Evolutionary conservation across 1,140 invertebrate species (phyloP), one percentile per base, ranked within the genome.

Genomic region (Elymnias hypermnestra): DNA sequence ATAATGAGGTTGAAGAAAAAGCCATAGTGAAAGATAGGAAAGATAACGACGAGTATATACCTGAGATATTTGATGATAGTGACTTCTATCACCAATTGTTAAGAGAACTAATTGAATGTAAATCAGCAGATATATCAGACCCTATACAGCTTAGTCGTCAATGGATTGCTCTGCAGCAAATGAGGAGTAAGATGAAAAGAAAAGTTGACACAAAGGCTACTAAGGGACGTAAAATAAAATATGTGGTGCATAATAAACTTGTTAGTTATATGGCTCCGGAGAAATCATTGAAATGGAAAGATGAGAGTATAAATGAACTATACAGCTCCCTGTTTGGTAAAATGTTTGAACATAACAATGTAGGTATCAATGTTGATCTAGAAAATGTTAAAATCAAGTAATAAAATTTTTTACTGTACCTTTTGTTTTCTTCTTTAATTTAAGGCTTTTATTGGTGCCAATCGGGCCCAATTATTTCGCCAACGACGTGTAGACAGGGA

Each of bases 1-100:
- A 83, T 21, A 72, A 57, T 13, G 53, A 69, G 46, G 42, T 69
- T 42, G 67, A 64, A 57, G 67, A 31, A n/a, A 72, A 67, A 51
- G 60, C 63, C 28, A 48, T 53, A 44, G 57, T 38, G 47, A 75
- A 59, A 59, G 77, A 73, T 40, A 63, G 78, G 10, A 83, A 85
- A 63, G 78, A 85, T 13, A 57, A 79, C 21, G 89, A 92, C 63
- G 91, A 93, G 56, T 91, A 92, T 55, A 92, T 96, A 78, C 47
- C 83, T 0, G 95, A 99, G 87, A 94, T 98, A 68, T 99, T 95
- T 87, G 97, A 99, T 77, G 97, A 99, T 77, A 94, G 94, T 76
- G 97, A 99, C 78, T 99, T 98, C 75, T 99, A 99, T 87, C 96
- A 98, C 81, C 94, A 97, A 67, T 76, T 98, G 12, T 82, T 99